A percentile compares a stretch with the other conserved stretches of the same genome.
Conservation (phyloP, 2,113 vertebrate genomes). For the Callithrix jacchus region DNA sequence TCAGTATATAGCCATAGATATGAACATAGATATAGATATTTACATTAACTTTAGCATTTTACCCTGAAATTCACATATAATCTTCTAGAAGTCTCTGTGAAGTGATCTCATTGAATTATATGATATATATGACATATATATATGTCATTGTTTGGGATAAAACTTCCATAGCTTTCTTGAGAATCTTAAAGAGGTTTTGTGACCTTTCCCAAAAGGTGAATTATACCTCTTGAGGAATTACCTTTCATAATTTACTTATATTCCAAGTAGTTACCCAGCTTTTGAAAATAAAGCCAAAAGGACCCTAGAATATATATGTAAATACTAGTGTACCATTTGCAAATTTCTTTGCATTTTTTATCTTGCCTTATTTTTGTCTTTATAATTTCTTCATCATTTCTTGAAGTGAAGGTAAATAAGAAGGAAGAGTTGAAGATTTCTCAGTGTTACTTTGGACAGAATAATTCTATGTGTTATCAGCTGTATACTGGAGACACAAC, state of each 20-base stretch:
- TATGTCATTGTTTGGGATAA: neutral
- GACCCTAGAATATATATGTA: neutral
- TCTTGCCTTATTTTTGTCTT: conserved; percentile 37
- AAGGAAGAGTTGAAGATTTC: neutral
- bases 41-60: neutral
- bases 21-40: neutral
- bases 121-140: neutral
- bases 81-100: neutral
- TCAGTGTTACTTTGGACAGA: conserved; percentile 15
- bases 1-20: neutral
- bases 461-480: conserved; percentile 49
- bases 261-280: neutral
- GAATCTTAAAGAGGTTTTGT: neutral
- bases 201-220: neutral
- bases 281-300: conserved; percentile 18
- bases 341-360: neutral
- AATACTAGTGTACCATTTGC: neutral
- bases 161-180: neutral
- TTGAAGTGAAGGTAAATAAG: neutral
- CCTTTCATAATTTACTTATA: neutral
- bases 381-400: conserved; percentile 41
- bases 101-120: neutral
- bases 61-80: neutral
- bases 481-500: conserved; percentile 36
- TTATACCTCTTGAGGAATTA: neutral